phyloP scores from a whole-genome alignment of 2,888 invertebrate genomes.

The Agrochola litura region DNA sequence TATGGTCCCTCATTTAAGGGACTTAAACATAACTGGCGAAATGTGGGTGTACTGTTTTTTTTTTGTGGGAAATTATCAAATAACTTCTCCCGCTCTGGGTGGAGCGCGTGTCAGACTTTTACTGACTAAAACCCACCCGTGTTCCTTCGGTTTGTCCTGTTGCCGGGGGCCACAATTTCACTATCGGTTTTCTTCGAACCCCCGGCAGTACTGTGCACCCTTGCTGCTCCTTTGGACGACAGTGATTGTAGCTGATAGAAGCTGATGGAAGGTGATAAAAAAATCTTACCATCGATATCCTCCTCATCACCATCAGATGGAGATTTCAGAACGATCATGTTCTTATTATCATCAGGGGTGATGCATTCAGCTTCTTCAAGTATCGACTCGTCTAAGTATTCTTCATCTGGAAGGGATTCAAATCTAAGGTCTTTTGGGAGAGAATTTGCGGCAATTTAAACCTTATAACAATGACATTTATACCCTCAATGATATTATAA shows the following conservation, averaged over 20 bases:
- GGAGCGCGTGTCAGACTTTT: too few relatives aligned
- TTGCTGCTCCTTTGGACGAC: too few relatives aligned
- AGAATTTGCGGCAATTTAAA: neutral
- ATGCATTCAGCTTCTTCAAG: slow-evolving; percentile 79
- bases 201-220: too few relatives aligned
- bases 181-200: too few relatives aligned
- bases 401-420: slow-evolving; percentile 75
- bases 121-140: too few relatives aligned
- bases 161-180: too few relatives aligned
- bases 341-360: slow-evolving; percentile 41
- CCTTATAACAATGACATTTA: neutral
- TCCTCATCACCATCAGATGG: slow-evolving; percentile 68
- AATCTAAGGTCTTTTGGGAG: neutral
- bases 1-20: neutral
- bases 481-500: neutral
- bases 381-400: slow-evolving; percentile 83
- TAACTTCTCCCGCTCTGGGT: too few relatives aligned
- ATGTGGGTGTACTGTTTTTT: too few relatives aligned
- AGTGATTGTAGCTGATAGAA: neutral
- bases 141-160: too few relatives aligned
- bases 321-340: slow-evolving; percentile 25
- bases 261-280: neutral
- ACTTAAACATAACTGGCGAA: too few relatives aligned
- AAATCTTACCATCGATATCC: slow-evolving; percentile 68
- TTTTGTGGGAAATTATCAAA: too few relatives aligned